Evolutionary conservation across 2,797 vertebrate genomes (phyloP), one percentile per base, ranked within the genome.

Genomic region (Cuculus canorus): DNA sequence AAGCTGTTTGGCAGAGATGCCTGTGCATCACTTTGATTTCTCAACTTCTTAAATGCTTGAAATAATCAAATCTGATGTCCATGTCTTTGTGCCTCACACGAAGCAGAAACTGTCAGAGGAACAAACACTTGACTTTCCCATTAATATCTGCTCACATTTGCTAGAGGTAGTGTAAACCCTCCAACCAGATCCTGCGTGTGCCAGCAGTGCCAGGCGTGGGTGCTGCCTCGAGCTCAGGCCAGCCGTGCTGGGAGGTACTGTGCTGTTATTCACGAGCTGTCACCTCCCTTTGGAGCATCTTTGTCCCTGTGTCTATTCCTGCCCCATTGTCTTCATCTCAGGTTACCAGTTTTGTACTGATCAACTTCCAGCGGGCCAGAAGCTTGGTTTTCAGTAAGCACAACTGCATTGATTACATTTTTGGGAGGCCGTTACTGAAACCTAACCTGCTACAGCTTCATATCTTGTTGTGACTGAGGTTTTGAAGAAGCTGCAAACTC

Each of bases 231-330:
- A 66, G 48, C 4, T 0, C 17, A 22, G 43, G 68, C 47, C 32
- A 32, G 65, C 33, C 4, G 0, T 11, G 17, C 54, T 41, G 61
- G 33, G 22, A 17, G 12, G 33, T 48, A 9, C 33, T 32, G 66
- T 23, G 66, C 28, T 52, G 4, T 27, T 52, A 32, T 19, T 59
- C 64, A 9, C 0, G 0, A 3, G 2, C 23, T 39, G 41, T 56
- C 69, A 43, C n/a, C 66, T 72, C 54, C 33, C 50, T 72, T 39
- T 1, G 3, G 60, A 59, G 33, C 9, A 1, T 64, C 79, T 50
- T 23, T 56, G 17, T 84, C 48, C 60, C 57, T 69, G n/a, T 57
- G n/a, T 50, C 66, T 4, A 0, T 64, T 41, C 52, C 64, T 77
- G 41, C 13, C 28, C 25, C 43, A 53, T 41, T 10, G 0, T 7